phyloP scores from a whole-genome alignment of 2,113 vertebrate genomes.

The Syngnathus typhle region DNA sequence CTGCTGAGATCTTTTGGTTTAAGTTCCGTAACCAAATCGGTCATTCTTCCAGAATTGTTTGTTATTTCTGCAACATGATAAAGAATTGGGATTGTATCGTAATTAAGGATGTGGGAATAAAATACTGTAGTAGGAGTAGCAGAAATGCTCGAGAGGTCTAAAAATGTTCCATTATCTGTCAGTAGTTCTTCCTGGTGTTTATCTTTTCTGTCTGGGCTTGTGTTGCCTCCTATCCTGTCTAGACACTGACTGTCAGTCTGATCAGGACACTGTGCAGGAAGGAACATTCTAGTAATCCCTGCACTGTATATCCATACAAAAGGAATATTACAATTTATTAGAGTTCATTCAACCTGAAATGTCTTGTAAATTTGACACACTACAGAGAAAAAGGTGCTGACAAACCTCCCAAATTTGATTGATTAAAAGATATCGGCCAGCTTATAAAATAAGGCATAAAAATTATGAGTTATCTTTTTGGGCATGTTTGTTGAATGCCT shows the following conservation, averaged over 20 bases:
- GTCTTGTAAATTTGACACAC: neutral
- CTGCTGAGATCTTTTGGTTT: slow-evolving; percentile 23
- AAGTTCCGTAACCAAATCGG: slow-evolving; percentile 7
- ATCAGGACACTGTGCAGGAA: slow-evolving; percentile 38
- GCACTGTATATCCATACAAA: neutral
- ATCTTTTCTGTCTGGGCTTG: slow-evolving; percentile 51
- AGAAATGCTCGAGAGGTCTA: slow-evolving; percentile 3
- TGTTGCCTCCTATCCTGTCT: slow-evolving; percentile 55
- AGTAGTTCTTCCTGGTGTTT: slow-evolving; percentile 33
- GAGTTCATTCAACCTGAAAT: neutral
- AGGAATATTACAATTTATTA: neutral
- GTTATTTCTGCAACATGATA: slow-evolving; percentile 7
- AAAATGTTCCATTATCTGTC: slow-evolving; percentile 2
- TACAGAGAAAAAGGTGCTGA: neutral
- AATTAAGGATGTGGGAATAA: slow-evolving; percentile 2
- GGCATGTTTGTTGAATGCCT: no score
- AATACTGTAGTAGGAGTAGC: slow-evolving; percentile 2
- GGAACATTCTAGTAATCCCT: slow-evolving; percentile 27
- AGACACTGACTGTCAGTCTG: slow-evolving; percentile 44
- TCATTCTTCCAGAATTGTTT: slow-evolving; percentile 8
- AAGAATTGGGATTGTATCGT: slow-evolving; percentile 21
- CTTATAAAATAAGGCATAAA: neutral
- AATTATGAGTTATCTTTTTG: neutral
- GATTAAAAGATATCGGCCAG: neutral
- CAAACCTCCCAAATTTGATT: neutral